Conservation (phyloP, 2,797 vertebrate species). For the Nyctalus aviator region DNA sequence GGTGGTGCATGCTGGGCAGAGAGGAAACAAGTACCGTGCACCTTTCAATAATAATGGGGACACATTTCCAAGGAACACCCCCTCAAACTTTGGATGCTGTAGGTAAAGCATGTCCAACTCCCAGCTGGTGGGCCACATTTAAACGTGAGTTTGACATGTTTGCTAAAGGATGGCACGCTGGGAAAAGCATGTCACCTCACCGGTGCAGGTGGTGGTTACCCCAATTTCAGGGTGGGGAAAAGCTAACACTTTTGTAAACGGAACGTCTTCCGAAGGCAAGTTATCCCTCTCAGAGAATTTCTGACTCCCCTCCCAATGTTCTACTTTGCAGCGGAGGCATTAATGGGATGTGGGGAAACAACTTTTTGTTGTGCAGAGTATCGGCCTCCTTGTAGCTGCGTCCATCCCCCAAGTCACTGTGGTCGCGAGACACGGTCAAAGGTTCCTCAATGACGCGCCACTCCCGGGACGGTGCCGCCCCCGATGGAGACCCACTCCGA, state of each 20-base stretch:
- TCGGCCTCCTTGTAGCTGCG: neutral
- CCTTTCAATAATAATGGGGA: slow-evolving; percentile 69
- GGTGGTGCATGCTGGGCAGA: neutral
- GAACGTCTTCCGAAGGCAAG: slow-evolving; percentile 5
- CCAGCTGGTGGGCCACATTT: no score
- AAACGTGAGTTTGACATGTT: no score
- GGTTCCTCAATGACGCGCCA: neutral
- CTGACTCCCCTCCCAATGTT: neutral
- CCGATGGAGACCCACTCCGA: neutral
- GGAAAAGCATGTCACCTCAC: neutral
- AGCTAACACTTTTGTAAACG: neutral
- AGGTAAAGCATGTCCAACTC: neutral
- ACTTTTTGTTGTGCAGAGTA: neutral
- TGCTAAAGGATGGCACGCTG: neutral
- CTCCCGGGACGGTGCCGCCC: neutral
- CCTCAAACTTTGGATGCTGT: slow-evolving; percentile 61
- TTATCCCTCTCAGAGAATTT: slow-evolving; percentile 10
- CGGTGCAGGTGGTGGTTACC: neutral
- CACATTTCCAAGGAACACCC: neutral
- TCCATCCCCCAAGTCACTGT: neutral
- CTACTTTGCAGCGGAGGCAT: neutral
- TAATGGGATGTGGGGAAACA: neutral
- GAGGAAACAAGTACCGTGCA: slow-evolving; percentile 65
- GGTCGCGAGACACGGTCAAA: neutral
- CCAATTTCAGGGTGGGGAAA: neutral